Base-by-base conservation (phyloP, 2,888 invertebrate genomes). In the Agrotis segetum region DNA sequence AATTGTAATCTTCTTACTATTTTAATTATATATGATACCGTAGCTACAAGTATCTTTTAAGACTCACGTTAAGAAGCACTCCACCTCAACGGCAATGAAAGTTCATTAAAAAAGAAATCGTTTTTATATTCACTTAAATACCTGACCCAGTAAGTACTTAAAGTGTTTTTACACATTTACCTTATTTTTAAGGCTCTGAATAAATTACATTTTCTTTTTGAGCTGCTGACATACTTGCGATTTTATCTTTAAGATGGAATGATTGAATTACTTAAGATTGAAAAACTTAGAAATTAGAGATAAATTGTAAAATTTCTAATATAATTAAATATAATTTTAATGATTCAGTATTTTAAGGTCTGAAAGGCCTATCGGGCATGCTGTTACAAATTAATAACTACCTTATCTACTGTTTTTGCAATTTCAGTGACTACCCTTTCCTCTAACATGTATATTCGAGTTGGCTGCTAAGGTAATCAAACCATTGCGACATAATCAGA, bases 121-220 rank as follows among this genome's bases (percentile, higher is more conserved):
- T 76, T 81, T 53, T 58, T 47, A 71, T 56, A 74, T 75, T 81
- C 71, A 62, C 49, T 52, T 69, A 24, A 52, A 62, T 40, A 40
- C 11, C 40, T 34, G 44, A n/a, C n/a, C n/a, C 14, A 52, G 77
- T 52, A 44, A 13, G 16, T 14, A 62, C 47, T 69, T 49, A 14
- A 59, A 34, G 16, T 77, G 40, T 53, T 70, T 68, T 76, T 58
- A 44, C 60, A 40, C 47, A 29, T 47, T 62, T 29, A 49, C 70
- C 7, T 77, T 69, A 58, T 53, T 61, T 73, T 59, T 40, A 61
- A 63, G 19, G 52, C 13, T 24, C 24, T 17, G 47, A 40, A 52
- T 58, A 58, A 67, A 76, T 61, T 17, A 40, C 3, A 19, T 46
- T 73, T 58, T 58, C 16, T 52, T 17, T 66, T 74, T 52, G 9